Conservation (phyloP, 2,888 invertebrate genomes). For the Flabesymbios commensalis region DNA sequence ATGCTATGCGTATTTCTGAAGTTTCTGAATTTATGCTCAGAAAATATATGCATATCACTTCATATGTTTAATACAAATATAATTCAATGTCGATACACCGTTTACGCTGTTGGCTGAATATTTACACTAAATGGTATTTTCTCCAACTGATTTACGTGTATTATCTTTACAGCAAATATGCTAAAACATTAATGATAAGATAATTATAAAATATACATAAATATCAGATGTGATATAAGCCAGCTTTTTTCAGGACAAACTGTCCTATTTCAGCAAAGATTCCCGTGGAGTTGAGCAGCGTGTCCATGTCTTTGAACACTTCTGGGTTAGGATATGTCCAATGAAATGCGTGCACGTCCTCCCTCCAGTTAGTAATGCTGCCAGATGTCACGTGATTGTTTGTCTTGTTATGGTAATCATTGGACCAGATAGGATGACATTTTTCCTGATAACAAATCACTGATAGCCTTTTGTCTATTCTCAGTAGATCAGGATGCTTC, state of each 20-base stretch:
- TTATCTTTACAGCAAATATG: too few relatives aligned
- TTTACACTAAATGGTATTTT: too few relatives aligned
- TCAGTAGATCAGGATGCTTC: slow-evolving; percentile 44
- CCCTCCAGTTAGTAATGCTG: slow-evolving; percentile 36
- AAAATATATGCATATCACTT: too few relatives aligned
- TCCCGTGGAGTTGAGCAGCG: slow-evolving; percentile 35
- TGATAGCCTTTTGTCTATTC: slow-evolving; percentile 42
- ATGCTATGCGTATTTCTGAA: too few relatives aligned
- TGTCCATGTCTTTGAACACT: slow-evolving; percentile 39
- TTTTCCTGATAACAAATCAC: slow-evolving; percentile 51
- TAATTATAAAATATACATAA: too few relatives aligned
- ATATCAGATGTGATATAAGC: too few relatives aligned
- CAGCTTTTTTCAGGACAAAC: slow-evolving; percentile 42
- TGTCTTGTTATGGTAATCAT: slow-evolving; percentile 41
- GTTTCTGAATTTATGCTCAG: too few relatives aligned
- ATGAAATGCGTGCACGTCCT: slow-evolving; percentile 33
- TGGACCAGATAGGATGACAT: slow-evolving; percentile 51
- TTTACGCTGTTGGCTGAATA: too few relatives aligned
- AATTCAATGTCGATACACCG: too few relatives aligned
- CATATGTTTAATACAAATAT: too few relatives aligned
- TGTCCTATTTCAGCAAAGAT: slow-evolving; percentile 50
- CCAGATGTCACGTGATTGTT: slow-evolving; percentile 41
- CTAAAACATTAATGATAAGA: too few relatives aligned
- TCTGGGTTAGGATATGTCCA: slow-evolving; percentile 54
- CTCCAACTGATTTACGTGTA: too few relatives aligned